Evolutionary conservation across 2,888 invertebrate species (phyloP).

Genomic region (Strigamia maritima): DNA sequence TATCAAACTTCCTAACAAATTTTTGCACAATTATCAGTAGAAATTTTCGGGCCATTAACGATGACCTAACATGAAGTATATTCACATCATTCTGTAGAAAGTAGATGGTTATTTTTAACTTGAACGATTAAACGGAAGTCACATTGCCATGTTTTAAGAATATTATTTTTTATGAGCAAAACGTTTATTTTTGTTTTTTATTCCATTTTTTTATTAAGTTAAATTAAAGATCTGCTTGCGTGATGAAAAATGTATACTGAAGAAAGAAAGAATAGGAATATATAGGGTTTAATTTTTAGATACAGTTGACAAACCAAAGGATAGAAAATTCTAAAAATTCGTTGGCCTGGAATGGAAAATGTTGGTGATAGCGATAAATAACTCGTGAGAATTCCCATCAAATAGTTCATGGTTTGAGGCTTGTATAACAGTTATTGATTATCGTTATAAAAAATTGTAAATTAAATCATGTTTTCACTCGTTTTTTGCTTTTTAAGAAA

Average conservation of each 20-base stretch:
- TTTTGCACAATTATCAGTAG: conserved; percentile 22
- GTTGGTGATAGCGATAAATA: background rate
- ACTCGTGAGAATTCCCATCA: background rate
- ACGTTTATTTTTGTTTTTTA: background rate
- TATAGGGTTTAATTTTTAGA: conserved; percentile 19
- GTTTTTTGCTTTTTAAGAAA: background rate
- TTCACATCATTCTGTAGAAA: conserved; percentile 13
- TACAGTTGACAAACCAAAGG: background rate
- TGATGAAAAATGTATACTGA: conserved; percentile 32
- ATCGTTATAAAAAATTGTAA: background rate
- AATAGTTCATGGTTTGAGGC: background rate
- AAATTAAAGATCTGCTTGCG: conserved; percentile 7
- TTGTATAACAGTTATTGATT: background rate
- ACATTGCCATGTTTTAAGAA: background rate
- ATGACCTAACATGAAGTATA: conserved; percentile 21
- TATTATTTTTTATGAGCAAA: background rate
- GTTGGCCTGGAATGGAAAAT: conserved; percentile 1
- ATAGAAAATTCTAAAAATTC: background rate
- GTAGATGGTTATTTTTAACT: conserved; percentile 21
- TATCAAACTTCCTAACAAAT: background rate
- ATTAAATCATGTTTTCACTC: background rate
- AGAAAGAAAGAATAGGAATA: background rate
- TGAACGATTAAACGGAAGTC: background rate
- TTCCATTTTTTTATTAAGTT: background rate
- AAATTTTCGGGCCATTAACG: conserved; percentile 30